A percentile compares a stretch with the other conserved stretches of the same genome.
Evolutionary conservation across 2,113 vertebrate genomes (phyloP).

Genomic region (Gorilla gorilla): DNA sequence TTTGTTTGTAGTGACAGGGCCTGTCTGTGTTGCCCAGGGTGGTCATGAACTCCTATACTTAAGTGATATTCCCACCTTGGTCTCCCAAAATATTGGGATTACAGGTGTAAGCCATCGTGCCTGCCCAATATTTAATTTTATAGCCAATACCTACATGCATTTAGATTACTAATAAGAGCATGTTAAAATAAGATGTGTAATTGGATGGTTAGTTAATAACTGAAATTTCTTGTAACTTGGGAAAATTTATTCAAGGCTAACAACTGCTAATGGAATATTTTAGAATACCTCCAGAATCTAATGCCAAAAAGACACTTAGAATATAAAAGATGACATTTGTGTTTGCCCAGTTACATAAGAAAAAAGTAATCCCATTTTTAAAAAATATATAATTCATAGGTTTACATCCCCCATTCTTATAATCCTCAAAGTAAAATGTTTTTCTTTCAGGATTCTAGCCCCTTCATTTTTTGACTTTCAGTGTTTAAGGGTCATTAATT

Average conservation of each 20-base stretch:
- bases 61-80: too few relatives aligned
- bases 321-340: not conserved
- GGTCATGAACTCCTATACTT: too few relatives aligned
- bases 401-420: not conserved
- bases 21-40: too few relatives aligned
- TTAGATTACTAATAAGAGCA: constrained; percentile 32
- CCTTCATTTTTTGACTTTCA: constrained; percentile 34
- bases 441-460: constrained; percentile 30
- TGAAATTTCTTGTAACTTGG: constrained; percentile 50
- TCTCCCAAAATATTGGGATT: too few relatives aligned
- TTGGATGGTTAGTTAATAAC: constrained; percentile 40
- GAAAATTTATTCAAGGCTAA: constrained; percentile 45
- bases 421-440: constrained; percentile 52
- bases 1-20: too few relatives aligned
- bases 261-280: constrained; percentile 18
- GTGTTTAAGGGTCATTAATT: constrained; percentile 6
- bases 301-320: constrained; percentile 42
- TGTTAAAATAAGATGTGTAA: constrained; percentile 45
- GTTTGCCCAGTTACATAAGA: not conserved
- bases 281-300: constrained; percentile 25
- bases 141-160: constrained; percentile 14
- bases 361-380: not conserved
- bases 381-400: too few relatives aligned
- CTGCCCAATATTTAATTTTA: constrained; percentile 19
- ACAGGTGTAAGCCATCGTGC: too few relatives aligned